These are phyloP conservation scores for Platysternon megacephalum DNA, from an alignment of 2,113 vertebrate genomes.

Conservation along the genomic window DNA sequence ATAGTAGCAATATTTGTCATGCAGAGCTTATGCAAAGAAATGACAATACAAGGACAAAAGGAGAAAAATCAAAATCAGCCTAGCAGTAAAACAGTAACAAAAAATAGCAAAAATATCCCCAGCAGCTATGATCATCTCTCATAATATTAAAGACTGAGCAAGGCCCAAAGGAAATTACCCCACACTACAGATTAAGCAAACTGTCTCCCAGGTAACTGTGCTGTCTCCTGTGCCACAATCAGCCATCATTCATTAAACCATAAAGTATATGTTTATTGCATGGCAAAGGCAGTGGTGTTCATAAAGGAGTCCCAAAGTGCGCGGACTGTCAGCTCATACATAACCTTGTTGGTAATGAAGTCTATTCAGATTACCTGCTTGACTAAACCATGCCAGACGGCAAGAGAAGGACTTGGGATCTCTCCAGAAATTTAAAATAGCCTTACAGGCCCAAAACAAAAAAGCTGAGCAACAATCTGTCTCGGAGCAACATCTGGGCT, in stretches of 20 bases:
- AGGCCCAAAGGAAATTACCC: constrained; percentile 44
- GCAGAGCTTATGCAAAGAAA: background rate
- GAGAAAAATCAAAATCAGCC: background rate
- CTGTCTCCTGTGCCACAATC: background rate
- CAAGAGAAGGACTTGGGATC: background rate
- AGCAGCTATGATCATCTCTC: background rate
- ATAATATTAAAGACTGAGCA: constrained; percentile 19
- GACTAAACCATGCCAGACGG: constrained; percentile 17
- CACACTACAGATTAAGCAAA: constrained; percentile 40
- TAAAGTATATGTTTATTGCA: background rate
- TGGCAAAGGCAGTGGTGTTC: background rate
- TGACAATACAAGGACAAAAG: background rate
- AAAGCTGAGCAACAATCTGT: background rate
- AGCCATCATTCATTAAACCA: constrained; percentile 36
- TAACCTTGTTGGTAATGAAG: background rate
- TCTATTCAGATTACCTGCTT: constrained; percentile 30
- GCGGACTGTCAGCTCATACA: constrained; percentile 2
- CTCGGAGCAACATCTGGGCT: constrained; percentile 19
- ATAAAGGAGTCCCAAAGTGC: constrained; percentile 1
- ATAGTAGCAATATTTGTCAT: background rate
- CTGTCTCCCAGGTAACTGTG: background rate
- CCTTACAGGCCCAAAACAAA: background rate
- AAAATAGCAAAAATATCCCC: background rate
- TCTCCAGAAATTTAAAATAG: background rate
- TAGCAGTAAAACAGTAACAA: background rate